Evolutionary conservation across 2,888 invertebrate species (phyloP).

Genomic region (Geotrupes spiniger): DNA sequence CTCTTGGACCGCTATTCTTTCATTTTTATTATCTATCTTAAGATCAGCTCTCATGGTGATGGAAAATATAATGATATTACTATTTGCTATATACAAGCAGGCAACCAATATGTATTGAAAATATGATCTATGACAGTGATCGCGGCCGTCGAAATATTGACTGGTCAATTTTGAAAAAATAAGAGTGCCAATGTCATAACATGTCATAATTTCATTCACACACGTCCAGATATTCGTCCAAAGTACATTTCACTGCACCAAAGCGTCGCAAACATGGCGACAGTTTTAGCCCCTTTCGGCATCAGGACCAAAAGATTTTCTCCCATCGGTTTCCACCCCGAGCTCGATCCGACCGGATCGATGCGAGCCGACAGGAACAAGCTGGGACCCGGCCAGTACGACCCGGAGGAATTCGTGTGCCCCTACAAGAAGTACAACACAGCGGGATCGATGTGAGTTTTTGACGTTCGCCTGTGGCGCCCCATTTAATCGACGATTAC

Average conservation of each 20-base stretch:
- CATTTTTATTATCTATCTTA: too few species aligned
- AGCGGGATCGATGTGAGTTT: constrained; percentile 11
- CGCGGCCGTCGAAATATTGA: too few species aligned
- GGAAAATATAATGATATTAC: too few species aligned
- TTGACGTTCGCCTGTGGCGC: not conserved
- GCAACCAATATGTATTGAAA: too few species aligned
- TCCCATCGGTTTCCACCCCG: constrained; percentile 34
- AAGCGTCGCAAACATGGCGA: too few species aligned
- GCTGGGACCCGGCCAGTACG: constrained; percentile 32
- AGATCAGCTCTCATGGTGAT: too few species aligned
- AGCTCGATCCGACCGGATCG: constrained; percentile 27
- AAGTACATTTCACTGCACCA: too few species aligned
- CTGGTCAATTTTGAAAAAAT: too few species aligned
- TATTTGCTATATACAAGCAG: too few species aligned
- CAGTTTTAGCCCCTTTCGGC: constrained; percentile 25
- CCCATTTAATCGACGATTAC: constrained; percentile 1
- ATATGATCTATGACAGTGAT: too few species aligned
- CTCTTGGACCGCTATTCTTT: too few species aligned
- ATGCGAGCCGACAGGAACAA: constrained; percentile 17
- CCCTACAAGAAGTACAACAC: constrained; percentile 22
- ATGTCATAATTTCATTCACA: not conserved
- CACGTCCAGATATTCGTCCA: not conserved
- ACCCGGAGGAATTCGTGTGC: constrained; percentile 22
- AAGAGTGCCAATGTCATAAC: not conserved
- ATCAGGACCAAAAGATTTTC: constrained; percentile 29